phyloP scores from a whole-genome alignment of 1,140 invertebrate genomes.

The Propsilocerus akamusi region DNA sequence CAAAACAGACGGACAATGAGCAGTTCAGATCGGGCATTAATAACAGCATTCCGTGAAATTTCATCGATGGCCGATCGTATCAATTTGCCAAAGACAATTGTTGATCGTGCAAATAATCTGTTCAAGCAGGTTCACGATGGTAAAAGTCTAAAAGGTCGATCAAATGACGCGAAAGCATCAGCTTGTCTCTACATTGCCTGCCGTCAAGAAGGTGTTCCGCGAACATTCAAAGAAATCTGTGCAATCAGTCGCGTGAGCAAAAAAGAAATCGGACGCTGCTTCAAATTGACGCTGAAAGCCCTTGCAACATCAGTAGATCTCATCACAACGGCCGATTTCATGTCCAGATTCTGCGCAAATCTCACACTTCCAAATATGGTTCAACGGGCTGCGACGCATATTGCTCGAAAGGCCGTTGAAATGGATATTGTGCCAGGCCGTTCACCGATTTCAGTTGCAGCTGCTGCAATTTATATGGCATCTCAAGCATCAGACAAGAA shows the following conservation, averaged over 20 bases:
- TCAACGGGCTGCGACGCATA: constrained; percentile 89
- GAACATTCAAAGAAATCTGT: constrained; percentile 99
- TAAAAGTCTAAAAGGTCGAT: constrained; percentile 83
- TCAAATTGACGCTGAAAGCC: constrained; percentile 84
- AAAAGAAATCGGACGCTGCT: constrained; percentile 96
- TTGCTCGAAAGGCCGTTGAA: constrained; percentile 91
- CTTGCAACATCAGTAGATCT: constrained; percentile 91
- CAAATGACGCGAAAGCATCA: constrained; percentile 96
- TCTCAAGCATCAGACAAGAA: constrained; percentile 94
- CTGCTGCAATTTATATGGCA: constrained; percentile 99
- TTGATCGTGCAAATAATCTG: constrained; percentile 85
- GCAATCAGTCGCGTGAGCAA: constrained; percentile 97
- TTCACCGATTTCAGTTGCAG: constrained; percentile 96
- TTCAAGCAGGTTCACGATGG: constrained; percentile 98
- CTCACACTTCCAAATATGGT: constrained; percentile 73
- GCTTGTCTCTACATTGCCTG: constrained; percentile 99
- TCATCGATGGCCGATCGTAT: constrained; percentile 95
- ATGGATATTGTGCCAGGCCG: constrained; percentile 95
- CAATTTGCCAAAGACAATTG: constrained; percentile 86
- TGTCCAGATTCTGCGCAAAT: constrained; percentile 83
- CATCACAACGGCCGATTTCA: constrained; percentile 97
- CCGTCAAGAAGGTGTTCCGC: constrained; percentile 91
- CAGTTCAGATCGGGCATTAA: constrained; percentile 82
- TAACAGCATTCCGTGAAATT: constrained; percentile 94
- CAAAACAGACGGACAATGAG: constrained; percentile 86